Evolutionary conservation across 2,797 vertebrate genomes (phyloP), one percentile per base, ranked within the genome.

Genomic region (Diglossa cyanea): DNA sequence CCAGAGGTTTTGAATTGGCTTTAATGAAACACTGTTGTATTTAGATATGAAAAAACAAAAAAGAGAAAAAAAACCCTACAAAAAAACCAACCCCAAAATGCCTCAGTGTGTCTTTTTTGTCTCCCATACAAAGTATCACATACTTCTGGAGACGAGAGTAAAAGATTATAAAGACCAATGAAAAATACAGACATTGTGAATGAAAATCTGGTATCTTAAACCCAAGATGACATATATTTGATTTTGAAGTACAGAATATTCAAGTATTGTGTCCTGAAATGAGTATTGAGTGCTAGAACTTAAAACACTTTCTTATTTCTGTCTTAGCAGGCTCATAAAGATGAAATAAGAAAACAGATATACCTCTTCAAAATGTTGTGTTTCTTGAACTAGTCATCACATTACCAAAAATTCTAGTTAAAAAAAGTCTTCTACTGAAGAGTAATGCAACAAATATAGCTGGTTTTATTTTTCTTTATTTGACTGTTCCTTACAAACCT

Each of bases 251-350:
- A 90, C 71, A 92, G 61, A 86, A 87, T 65, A 19, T 91, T 54
- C 48, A 67, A 84, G 31, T 89, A 67, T 47, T 74, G 7, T 82
- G 37, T 37, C 63, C 47, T 77, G 81, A 75, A 83, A 80, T 44
- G 75, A 45, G 13, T 28, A 63, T 44, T 65, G 71, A 79, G 40
- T 71, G 75, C 4, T 17, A 72, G 13, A 78, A 35, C 24, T 65
- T 71, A 31, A 95, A 94, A 88, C 60, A 8, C 37, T 86, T 94
- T 78, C 9, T 28, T 93, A 55, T 80, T 94, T 81, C 42, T 77
- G 18, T 87, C 55, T 67, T 33, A 87, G 39, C 4, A 83, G 68
- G 39, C 54, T 63, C 16, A 48, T 68, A 63, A 95, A 73, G 35
- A 61, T 77, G 30, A 65, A 88, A 76, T 79, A 11, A 68, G 48